Conservation (phyloP, 1,140 invertebrate species). For the Fopius arisanus region DNA sequence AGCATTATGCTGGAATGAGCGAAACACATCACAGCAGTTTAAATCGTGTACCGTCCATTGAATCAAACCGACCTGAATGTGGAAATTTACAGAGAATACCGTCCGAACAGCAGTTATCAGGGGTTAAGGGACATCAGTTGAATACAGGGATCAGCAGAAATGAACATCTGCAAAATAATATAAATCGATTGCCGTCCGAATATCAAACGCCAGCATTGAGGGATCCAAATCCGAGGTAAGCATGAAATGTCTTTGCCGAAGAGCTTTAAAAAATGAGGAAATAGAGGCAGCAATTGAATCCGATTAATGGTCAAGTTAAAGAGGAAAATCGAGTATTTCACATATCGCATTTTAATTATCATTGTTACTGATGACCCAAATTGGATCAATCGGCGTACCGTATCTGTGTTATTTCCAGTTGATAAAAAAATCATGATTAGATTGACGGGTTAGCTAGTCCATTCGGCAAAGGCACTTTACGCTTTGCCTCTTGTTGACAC, state of each 20-base stretch:
- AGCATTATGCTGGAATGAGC: slow-evolving; percentile 39
- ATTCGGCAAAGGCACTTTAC: slow-evolving; percentile 57
- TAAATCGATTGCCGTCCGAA: slow-evolving; percentile 54
- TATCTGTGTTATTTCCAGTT: neutral
- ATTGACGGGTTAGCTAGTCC: slow-evolving; percentile 5
- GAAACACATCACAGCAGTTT: slow-evolving; percentile 52
- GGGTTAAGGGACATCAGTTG: slow-evolving; percentile 33
- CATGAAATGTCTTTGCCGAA: slow-evolving; percentile 60
- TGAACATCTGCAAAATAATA: slow-evolving; percentile 45
- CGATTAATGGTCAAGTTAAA: neutral
- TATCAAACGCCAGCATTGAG: slow-evolving; percentile 57
- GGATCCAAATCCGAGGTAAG: slow-evolving; percentile 60
- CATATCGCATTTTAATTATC: neutral
- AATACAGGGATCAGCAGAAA: slow-evolving; percentile 42
- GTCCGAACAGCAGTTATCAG: slow-evolving; percentile 53
- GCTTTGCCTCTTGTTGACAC: slow-evolving; percentile 40
- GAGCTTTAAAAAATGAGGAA: neutral
- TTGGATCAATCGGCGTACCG: neutral
- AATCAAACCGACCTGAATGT: slow-evolving; percentile 30
- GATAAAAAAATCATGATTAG: neutral
- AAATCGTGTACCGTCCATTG: slow-evolving; percentile 58
- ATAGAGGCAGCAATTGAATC: neutral
- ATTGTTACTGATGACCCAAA: neutral
- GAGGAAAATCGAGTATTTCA: neutral
- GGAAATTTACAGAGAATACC: slow-evolving; percentile 58